Evolutionary conservation across 2,888 invertebrate genomes (phyloP).

Genomic region (Lysandra coridon): DNA sequence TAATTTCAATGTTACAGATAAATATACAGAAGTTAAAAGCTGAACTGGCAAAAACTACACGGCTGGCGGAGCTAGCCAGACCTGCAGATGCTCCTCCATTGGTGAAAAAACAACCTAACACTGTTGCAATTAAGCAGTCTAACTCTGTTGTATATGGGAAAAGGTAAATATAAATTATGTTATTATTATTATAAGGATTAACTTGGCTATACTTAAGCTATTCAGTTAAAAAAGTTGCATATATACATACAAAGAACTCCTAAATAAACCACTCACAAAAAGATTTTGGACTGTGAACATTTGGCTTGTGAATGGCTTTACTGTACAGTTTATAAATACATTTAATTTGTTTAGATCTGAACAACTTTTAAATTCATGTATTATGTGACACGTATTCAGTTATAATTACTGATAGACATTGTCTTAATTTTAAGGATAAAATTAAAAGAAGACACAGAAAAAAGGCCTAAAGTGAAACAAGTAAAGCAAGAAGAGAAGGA

Average conservation of each 20-base stretch:
- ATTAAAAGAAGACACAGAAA: constrained; percentile 71
- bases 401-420: neutral
- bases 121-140: constrained; percentile 47
- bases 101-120: constrained; percentile 46
- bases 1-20: constrained; percentile 59
- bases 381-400: too few relatives aligned
- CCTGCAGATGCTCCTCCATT: constrained; percentile 83
- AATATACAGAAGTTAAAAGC: constrained; percentile 84
- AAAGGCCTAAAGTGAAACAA: constrained; percentile 51
- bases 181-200: too few relatives aligned
- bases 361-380: too few relatives aligned
- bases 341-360: too few relatives aligned
- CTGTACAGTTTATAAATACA: too few relatives aligned
- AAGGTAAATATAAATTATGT: constrained; percentile 49
- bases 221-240: too few relatives aligned
- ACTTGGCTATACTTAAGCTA: too few relatives aligned
- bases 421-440: constrained; percentile 57
- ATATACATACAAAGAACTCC: too few relatives aligned
- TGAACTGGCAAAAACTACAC: constrained; percentile 85
- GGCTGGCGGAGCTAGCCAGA: constrained; percentile 87
- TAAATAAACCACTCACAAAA: too few relatives aligned
- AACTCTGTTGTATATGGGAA: constrained; percentile 79
- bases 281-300: too few relatives aligned
- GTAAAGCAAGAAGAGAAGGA: constrained; percentile 60
- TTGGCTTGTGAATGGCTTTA: too few relatives aligned